A percentile compares a stretch with the other conserved stretches of the same genome.
These are phyloP conservation scores for Plusia festucae DNA, from an alignment of 2,888 invertebrate species.

Conservation along the genomic window DNA sequence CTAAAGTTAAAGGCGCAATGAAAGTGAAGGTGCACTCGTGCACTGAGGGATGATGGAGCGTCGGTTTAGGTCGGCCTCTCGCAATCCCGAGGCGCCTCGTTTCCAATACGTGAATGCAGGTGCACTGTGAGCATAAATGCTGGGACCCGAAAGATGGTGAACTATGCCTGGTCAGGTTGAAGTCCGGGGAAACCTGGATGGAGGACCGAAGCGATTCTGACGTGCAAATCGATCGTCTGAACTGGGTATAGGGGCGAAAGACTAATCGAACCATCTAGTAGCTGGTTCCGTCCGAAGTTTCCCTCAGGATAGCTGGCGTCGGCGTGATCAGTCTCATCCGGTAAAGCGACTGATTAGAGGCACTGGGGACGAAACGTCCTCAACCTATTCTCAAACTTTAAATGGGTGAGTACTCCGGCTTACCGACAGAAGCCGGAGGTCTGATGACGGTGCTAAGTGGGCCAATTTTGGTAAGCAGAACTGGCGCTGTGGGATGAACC, in stretches of 20 bases:
- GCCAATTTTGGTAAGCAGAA: constrained; percentile 94
- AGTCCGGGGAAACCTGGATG: constrained; percentile 92
- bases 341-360: constrained; percentile 94
- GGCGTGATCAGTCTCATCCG: constrained; percentile 88
- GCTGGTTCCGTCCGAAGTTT: constrained; percentile 94
- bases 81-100: constrained; percentile 90
- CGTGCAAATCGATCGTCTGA: constrained; percentile 94
- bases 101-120: constrained; percentile 79
- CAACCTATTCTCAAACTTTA: constrained; percentile 94
- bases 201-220: constrained; percentile 93
- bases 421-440: constrained; percentile 88
- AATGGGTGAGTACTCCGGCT: constrained; percentile 92
- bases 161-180: constrained; percentile 92
- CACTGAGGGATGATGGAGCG: constrained; percentile 82
- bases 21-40: constrained; percentile 88
- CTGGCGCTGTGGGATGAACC: constrained; percentile 94
- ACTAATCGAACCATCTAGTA: constrained; percentile 94
- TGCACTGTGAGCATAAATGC: constrained; percentile 91
- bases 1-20: constrained; percentile 91
- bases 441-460: constrained; percentile 91
- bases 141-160: constrained; percentile 94
- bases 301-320: constrained; percentile 92
- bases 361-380: constrained; percentile 92
- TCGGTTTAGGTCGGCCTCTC: constrained; percentile 75
- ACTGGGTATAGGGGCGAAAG: constrained; percentile 93